Conservation (phyloP, 2,888 invertebrate genomes). For the Caenorhabditis plicata region DNA sequence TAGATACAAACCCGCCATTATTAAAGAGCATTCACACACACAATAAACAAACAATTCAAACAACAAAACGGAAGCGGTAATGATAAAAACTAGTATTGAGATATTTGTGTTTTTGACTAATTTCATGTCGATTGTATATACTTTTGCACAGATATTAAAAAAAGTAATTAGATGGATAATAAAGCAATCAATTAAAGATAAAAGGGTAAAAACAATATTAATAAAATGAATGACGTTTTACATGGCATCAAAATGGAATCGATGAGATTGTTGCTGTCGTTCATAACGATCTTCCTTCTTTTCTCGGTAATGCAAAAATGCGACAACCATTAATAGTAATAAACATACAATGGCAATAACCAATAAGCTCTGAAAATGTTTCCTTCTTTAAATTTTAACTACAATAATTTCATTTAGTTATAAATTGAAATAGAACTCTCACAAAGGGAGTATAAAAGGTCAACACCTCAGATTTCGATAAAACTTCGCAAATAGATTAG, state of each 20-base stretch:
- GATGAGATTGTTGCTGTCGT: constrained; percentile 60
- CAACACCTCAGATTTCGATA: no score
- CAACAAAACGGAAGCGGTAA: no score
- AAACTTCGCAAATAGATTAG: no score
- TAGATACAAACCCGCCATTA: no score
- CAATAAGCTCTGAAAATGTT: constrained; percentile 35
- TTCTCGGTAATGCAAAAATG: constrained; percentile 59
- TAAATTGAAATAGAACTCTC: no score
- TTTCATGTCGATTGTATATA: no score
- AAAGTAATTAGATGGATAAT: not conserved
- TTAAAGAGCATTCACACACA: no score
- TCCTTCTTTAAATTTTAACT: not conserved
- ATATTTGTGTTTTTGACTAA: no score
- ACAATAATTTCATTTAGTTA: not conserved
- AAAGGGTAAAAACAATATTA: not conserved
- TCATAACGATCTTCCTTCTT: constrained; percentile 59
- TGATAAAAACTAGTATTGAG: no score
- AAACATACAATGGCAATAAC: constrained; percentile 56
- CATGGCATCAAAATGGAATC: constrained; percentile 66
- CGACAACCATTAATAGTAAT: constrained; percentile 57
- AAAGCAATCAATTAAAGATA: not conserved
- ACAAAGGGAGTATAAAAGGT: no score
- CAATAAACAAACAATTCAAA: no score
- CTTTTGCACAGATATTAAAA: not conserved
- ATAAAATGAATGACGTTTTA: no score